These are phyloP conservation scores for Plagodis pulveraria DNA, from an alignment of 2,888 invertebrate genomes.

Conservation along the genomic window DNA sequence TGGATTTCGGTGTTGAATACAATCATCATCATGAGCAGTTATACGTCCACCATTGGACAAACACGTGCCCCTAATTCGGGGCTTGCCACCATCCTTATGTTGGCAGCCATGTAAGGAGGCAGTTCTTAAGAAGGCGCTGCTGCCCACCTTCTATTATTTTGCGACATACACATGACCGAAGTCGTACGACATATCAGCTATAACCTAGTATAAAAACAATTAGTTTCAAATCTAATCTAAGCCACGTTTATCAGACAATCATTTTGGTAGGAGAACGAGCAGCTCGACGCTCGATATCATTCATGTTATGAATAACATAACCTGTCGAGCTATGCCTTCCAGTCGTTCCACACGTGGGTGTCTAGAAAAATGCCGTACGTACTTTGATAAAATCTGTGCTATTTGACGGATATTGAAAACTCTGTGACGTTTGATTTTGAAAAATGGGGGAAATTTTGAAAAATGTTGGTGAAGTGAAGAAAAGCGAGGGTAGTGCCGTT, in stretches of 20 bases:
- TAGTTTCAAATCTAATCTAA: not conserved
- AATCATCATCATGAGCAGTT: no score
- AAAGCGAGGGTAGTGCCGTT: conserved; percentile 25
- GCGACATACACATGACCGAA: no score
- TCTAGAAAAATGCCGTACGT: conserved; percentile 10
- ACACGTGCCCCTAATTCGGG: no score
- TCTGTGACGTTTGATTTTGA: not conserved
- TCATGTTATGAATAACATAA: conserved; percentile 22
- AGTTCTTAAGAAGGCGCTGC: no score
- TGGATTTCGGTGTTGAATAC: no score
- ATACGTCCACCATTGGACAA: no score
- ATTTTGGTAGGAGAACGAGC: no score
- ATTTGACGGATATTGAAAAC: not conserved
- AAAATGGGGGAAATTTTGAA: conserved; percentile 5
- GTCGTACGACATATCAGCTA: no score
- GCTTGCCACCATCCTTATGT: no score
- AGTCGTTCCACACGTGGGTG: conserved; percentile 7
- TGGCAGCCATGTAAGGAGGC: no score
- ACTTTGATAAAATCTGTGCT: conserved; percentile 8
- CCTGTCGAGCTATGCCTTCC: conserved; percentile 12
- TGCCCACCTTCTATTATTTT: no score
- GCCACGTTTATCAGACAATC: not conserved
- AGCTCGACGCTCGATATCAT: not conserved
- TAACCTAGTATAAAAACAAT: not conserved
- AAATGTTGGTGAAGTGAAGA: conserved; percentile 41